These are phyloP conservation scores for Tribolium madens DNA, from an alignment of 1,140 invertebrate genomes.

Conservation along the genomic window DNA sequence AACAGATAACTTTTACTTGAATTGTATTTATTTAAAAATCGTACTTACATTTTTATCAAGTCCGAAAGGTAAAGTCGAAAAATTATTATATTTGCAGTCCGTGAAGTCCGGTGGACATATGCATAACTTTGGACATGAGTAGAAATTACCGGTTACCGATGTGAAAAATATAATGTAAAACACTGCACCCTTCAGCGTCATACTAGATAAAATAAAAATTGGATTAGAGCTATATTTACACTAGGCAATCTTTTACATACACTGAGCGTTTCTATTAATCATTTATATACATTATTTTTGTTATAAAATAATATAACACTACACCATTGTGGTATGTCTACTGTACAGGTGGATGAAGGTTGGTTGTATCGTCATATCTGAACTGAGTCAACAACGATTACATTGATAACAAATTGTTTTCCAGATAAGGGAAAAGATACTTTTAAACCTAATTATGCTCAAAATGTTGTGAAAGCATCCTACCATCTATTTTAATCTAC, in stretches of 20 bases:
- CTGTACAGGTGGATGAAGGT: constrained; percentile 1
- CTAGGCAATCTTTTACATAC: not conserved
- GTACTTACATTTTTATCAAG: constrained; percentile 53
- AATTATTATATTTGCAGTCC: constrained; percentile 44
- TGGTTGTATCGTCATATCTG: constrained; percentile 28
- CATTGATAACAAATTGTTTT: constrained; percentile 35
- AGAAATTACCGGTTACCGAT: not conserved
- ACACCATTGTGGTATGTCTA: constrained; percentile 19
- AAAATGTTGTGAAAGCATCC: not conserved
- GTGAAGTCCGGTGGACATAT: constrained; percentile 44
- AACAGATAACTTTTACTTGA: not conserved
- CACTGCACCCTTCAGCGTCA: constrained; percentile 29
- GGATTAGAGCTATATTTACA: constrained; percentile 5
- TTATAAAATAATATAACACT: not conserved
- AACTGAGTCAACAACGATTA: constrained; percentile 49
- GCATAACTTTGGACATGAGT: constrained; percentile 49
- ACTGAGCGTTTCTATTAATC: not conserved
- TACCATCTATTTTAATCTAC: too few relatives aligned
- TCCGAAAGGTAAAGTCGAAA: constrained; percentile 44
- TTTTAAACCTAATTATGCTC: not conserved
- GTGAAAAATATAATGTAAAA: constrained; percentile 27
- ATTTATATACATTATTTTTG: constrained; percentile 28
- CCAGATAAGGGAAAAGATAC: constrained; percentile 23
- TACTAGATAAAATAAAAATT: constrained; percentile 3
- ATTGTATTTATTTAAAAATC: not conserved